phyloP scores from a whole-genome alignment of 2,113 vertebrate species.

The Capreolus pygargus region DNA sequence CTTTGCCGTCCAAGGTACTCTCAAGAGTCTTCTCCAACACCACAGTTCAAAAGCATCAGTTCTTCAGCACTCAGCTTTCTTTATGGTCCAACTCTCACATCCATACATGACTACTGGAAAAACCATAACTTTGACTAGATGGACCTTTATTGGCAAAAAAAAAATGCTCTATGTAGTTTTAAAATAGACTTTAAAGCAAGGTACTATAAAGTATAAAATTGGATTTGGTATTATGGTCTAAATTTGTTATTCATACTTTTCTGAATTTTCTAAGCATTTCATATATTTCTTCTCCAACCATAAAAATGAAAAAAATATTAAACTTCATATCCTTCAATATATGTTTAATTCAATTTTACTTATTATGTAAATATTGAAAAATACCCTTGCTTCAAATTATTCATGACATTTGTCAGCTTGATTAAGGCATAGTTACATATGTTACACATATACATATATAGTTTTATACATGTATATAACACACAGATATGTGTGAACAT shows the following conservation, averaged over 20 bases:
- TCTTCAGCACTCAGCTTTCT: background rate
- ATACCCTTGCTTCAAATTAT: background rate
- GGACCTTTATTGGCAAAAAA: background rate
- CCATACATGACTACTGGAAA: background rate
- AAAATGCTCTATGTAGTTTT: background rate
- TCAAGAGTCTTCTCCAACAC: background rate
- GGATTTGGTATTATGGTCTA: background rate
- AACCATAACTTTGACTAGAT: background rate
- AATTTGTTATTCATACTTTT: background rate
- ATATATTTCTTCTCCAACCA: background rate
- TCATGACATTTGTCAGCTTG: background rate
- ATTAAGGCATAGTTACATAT: background rate
- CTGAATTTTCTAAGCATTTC: background rate
- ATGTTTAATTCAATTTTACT: background rate
- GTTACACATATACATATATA: background rate
- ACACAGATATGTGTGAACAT: background rate
- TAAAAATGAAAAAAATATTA: background rate
- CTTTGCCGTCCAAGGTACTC: background rate
- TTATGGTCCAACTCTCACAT: background rate
- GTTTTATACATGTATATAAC: background rate
- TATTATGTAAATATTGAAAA: background rate
- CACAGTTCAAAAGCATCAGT: background rate
- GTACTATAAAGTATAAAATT: background rate
- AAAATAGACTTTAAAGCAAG: background rate
- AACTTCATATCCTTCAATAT: background rate